Conservation (phyloP, 2,797 vertebrate species). For the Thamnophis elegans region DNA sequence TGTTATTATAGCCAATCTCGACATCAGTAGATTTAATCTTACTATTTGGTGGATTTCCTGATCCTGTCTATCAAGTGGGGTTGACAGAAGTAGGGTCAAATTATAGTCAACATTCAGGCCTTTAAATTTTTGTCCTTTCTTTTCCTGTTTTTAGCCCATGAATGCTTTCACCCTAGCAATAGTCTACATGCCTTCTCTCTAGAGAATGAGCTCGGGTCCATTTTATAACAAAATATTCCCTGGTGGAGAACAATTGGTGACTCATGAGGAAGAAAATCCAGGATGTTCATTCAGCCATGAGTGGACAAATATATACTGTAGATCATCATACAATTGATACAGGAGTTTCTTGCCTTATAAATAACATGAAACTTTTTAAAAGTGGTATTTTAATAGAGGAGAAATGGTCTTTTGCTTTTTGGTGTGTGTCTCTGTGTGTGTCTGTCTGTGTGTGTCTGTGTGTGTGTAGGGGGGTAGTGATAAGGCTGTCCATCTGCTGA, state of each 20-base stretch:
- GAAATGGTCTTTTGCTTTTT: neutral
- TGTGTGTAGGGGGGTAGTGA: neutral
- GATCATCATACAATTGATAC: neutral
- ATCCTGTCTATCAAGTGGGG: neutral
- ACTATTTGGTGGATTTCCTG: neutral
- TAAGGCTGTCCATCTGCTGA: neutral
- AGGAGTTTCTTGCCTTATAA: neutral
- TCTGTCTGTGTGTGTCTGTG: too few relatives aligned
- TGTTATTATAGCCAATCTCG: neutral
- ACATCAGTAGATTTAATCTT: neutral
- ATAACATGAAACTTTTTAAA: neutral
- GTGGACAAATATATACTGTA: neutral
- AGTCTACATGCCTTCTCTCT: neutral
- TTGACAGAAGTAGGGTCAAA: neutral
- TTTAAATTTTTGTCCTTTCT: neutral
- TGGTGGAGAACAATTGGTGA: neutral
- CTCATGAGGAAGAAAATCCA: neutral
- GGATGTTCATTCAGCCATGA: neutral
- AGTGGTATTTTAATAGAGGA: neutral
- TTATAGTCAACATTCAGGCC: neutral
- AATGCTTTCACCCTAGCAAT: neutral
- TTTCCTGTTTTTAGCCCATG: neutral
- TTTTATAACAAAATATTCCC: neutral
- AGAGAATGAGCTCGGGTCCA: neutral
- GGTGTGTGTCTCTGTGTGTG: too few relatives aligned